Conservation (phyloP, 2,888 invertebrate genomes). For the Ornithoptera priamus region DNA sequence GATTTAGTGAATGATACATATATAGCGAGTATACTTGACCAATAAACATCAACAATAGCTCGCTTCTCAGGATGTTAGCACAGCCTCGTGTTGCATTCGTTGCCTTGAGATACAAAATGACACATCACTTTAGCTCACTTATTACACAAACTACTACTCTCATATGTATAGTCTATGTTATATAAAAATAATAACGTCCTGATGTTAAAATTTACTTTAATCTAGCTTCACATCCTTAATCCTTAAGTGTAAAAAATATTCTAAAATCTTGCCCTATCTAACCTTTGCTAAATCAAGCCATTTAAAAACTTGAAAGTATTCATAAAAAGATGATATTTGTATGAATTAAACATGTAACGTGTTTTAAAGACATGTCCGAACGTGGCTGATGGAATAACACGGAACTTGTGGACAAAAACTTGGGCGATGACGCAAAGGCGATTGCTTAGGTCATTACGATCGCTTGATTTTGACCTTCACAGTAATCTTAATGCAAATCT, state of each 20-base stretch:
- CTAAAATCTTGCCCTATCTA: slow-evolving; percentile 4
- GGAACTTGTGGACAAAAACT: slow-evolving; percentile 28
- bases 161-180: background rate
- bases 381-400: slow-evolving; percentile 18
- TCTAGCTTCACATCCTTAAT: background rate
- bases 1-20: background rate
- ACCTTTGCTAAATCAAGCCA: slow-evolving; percentile 2
- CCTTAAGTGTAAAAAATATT: background rate
- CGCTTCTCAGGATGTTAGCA: background rate
- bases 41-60: background rate
- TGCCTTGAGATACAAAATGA: background rate
- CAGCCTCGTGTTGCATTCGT: background rate
- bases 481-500: background rate
- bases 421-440: slow-evolving; percentile 21
- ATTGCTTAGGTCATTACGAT: slow-evolving; percentile 19
- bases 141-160: background rate
- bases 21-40: background rate
- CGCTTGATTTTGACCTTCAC: slow-evolving; percentile 33
- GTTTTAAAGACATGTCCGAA: slow-evolving; percentile 12
- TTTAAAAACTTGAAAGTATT: background rate
- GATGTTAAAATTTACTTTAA: too few relatives aligned
- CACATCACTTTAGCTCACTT: slow-evolving; percentile 8
- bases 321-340: slow-evolving; percentile 12
- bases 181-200: background rate
- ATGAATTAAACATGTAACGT: slow-evolving; percentile 10